A percentile compares a stretch with the other conserved stretches of the same genome.
phyloP scores from a whole-genome alignment of 1,140 invertebrate species.

The Heterodera carotae region DNA sequence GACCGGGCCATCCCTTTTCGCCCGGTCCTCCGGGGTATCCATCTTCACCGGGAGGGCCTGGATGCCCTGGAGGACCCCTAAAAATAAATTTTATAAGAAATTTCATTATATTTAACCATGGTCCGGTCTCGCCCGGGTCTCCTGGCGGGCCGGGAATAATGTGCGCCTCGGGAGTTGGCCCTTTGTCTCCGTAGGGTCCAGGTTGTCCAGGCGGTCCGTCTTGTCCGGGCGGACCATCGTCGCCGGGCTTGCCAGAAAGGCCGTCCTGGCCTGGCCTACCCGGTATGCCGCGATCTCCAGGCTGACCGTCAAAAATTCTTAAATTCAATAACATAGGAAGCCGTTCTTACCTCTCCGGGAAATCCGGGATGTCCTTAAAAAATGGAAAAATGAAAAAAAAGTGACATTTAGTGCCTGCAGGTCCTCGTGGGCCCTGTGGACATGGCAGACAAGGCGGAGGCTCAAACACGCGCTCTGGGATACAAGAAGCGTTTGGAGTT shows the following conservation, averaged over 20 bases:
- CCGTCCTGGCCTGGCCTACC: conserved; percentile 47
- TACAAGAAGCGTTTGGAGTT: conserved; percentile 65
- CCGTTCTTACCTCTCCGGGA: conserved; percentile 42
- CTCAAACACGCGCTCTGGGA: conserved; percentile 64
- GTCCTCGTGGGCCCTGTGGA: conserved; percentile 63
- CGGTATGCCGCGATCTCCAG: conserved; percentile 58
- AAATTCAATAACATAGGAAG: neutral
- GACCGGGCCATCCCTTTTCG: conserved; percentile 63
- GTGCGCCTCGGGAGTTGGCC: conserved; percentile 61
- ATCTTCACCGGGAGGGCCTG: conserved; percentile 51
- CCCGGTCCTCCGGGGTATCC: conserved; percentile 55
- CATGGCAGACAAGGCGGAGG: conserved; percentile 64
- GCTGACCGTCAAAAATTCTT: neutral
- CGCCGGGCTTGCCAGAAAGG: conserved; percentile 42
- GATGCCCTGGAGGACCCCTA: conserved; percentile 59
- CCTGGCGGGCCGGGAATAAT: conserved; percentile 64
- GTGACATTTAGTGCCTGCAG: conserved; percentile 38
- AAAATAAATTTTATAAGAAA: neutral
- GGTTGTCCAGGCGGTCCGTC: conserved; percentile 40
- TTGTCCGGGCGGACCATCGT: conserved; percentile 46
- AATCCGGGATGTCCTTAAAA: conserved; percentile 49
- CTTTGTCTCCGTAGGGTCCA: conserved; percentile 60
- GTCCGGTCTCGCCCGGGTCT: conserved; percentile 60
- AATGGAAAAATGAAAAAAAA: neutral
- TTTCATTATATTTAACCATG: conserved; percentile 38